phyloP scores from a whole-genome alignment of 2,888 invertebrate species.

The Dinocampus coccinellae region DNA sequence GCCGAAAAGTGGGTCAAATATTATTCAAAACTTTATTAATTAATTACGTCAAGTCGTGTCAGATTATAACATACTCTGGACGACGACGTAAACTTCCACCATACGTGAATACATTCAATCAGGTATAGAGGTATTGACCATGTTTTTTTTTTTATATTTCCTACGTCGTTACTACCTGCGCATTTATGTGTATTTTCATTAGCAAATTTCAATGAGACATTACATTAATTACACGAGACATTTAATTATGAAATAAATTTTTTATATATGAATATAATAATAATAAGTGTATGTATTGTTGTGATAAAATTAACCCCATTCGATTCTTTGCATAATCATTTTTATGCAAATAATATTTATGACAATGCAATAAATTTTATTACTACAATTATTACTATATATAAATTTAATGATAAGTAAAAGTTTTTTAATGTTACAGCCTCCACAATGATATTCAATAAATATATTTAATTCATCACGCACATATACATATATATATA shows the following conservation, averaged over 20 bases:
- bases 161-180: constrained; percentile 23
- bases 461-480: not conserved
- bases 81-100: not conserved
- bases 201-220: not conserved
- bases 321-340: too few relatives aligned
- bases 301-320: not conserved
- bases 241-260: not conserved
- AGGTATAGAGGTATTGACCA: constrained; percentile 10
- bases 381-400: not conserved
- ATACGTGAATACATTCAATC: not conserved
- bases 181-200: not conserved
- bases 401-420: too few relatives aligned
- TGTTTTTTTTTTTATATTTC: constrained; percentile 16
- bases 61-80: not conserved
- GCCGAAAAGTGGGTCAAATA: not conserved
- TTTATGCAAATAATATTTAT: too few relatives aligned
- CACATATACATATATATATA: not conserved
- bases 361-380: not conserved
- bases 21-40: not conserved
- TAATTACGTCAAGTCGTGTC: not conserved
- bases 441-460: not conserved
- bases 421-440: not conserved
- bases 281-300: not conserved
- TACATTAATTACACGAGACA: not conserved
- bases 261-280: not conserved